A percentile compares a stretch with the other conserved stretches of the same genome.
phyloP scores from a whole-genome alignment of 35 echinoderm and acorn worm genomes.

The Ophiothrix spiculata region DNA sequence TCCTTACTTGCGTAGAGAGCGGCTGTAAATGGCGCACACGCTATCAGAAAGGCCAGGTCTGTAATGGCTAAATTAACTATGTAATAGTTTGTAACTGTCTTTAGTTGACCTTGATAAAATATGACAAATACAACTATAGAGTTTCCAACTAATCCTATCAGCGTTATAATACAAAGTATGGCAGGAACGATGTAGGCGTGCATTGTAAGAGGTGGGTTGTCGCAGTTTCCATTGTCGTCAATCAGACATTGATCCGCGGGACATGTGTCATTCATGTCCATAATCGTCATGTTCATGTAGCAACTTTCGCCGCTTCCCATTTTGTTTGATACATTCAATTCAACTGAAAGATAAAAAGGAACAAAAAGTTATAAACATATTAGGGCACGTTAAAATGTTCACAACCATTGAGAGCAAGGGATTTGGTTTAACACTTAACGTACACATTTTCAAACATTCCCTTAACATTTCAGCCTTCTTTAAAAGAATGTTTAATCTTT shows the following conservation, averaged over 20 bases:
- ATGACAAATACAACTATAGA: constrained; percentile 82
- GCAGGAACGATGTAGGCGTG: constrained; percentile 58
- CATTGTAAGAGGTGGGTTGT: not conserved
- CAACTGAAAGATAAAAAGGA: no score
- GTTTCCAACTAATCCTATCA: constrained; percentile 78
- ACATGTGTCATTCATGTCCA: not conserved
- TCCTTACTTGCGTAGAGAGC: constrained; percentile 31
- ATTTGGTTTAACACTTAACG: no score
- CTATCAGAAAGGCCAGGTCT: constrained; percentile 76
- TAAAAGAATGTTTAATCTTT: no score
- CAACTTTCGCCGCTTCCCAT: no score
- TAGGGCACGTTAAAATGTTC: no score
- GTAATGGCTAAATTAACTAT: constrained; percentile 93
- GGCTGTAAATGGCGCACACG: constrained; percentile 83
- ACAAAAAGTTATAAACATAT: no score
- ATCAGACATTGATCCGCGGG: not conserved
- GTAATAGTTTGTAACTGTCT: constrained; percentile 95
- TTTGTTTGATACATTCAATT: no score
- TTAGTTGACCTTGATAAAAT: constrained; percentile 73
- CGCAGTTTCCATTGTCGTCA: not conserved
- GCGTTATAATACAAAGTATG: constrained; percentile 66
- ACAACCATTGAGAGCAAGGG: no score
- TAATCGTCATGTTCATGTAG: not conserved
- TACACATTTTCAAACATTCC: no score
- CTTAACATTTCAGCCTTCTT: no score